phyloP scores from a whole-genome alignment of 2,113 vertebrate genomes.

The Shinisaurus crocodilurus region DNA sequence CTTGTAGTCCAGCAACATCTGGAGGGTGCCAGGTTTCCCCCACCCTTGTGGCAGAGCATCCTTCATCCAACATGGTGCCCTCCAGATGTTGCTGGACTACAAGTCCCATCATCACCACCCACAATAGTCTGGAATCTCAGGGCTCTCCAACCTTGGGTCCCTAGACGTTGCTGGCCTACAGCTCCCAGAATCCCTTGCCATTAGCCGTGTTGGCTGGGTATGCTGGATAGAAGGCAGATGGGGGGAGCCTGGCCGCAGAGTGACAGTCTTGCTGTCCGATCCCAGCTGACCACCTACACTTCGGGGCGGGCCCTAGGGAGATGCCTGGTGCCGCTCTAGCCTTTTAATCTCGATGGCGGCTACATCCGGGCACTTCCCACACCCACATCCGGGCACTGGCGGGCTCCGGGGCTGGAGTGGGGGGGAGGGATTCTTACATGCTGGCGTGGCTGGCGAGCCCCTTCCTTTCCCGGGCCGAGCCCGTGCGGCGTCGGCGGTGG shows the following conservation, averaged over 20 bases:
- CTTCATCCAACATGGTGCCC: too few species aligned
- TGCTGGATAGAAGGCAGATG: too few species aligned
- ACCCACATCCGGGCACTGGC: background rate
- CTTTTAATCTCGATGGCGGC: background rate
- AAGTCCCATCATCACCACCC: background rate
- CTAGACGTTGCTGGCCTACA: too few species aligned
- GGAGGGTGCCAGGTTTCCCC: too few species aligned
- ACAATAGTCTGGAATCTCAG: too few species aligned
- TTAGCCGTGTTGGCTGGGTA: too few species aligned
- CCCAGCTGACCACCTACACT: background rate
- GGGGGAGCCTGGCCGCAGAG: too few species aligned
- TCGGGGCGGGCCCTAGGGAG: background rate
- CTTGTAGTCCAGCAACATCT: too few species aligned
- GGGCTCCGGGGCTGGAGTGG: background rate
- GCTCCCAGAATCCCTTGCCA: too few species aligned
- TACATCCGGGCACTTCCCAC: background rate
- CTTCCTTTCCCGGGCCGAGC: background rate
- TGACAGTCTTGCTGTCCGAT: background rate
- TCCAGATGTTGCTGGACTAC: background rate
- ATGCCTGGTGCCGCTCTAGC: background rate
- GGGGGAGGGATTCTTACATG: constrained; percentile 27
- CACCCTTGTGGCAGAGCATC: too few species aligned
- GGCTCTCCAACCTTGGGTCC: too few species aligned
- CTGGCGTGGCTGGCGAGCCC: background rate
- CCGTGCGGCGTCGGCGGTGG: background rate